These are phyloP conservation scores for Platalea minor DNA, from an alignment of 2,797 vertebrate genomes.

Conservation along the genomic window DNA sequence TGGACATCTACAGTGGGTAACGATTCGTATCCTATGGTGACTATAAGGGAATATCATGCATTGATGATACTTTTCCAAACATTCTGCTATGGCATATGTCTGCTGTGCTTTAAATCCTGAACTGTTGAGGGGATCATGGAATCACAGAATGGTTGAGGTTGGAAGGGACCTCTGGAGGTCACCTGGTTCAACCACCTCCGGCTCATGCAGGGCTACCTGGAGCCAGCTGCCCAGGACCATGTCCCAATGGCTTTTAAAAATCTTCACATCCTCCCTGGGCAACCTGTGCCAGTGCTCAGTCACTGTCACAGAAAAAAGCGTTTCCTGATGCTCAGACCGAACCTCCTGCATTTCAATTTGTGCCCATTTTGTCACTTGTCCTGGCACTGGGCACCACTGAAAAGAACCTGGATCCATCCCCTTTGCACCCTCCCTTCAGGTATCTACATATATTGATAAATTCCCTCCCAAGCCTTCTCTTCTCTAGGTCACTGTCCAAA, in stretches of 20 bases:
- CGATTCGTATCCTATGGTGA: neutral
- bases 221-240: neutral
- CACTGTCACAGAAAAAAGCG: neutral
- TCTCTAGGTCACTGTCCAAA: neutral
- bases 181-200: neutral
- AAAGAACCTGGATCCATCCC: neutral
- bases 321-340: neutral
- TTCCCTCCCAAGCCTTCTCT: neutral
- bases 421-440: neutral
- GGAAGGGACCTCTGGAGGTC: neutral
- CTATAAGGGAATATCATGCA: neutral
- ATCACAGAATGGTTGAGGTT: neutral
- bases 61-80: neutral
- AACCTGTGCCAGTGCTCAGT: neutral
- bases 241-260: neutral
- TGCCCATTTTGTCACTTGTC: neutral
- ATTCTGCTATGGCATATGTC: neutral
- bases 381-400: neutral
- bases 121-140: neutral
- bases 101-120: neutral
- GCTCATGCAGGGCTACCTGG: neutral
- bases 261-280: too few species aligned
- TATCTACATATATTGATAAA: neutral
- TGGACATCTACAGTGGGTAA: neutral
- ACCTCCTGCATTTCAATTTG: neutral